A percentile compares a stretch with the other conserved stretches of the same genome.
phyloP scores from a whole-genome alignment of 1,140 invertebrate genomes.

The Phortica variegata region DNA sequence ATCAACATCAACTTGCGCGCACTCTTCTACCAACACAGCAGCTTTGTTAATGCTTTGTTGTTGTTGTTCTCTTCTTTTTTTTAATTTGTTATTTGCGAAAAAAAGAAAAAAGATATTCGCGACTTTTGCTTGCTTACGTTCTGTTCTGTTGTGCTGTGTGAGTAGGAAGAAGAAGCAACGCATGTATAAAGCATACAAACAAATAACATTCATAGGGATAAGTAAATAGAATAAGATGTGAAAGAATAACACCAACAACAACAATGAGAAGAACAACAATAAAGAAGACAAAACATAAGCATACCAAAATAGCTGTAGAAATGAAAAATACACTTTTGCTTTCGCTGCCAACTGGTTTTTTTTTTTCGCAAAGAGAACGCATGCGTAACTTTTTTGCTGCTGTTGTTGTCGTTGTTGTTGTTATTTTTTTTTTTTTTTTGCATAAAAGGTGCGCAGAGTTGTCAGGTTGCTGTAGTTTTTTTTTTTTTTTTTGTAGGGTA shows the following conservation, averaged over 20 bases:
- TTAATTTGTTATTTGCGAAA: constrained; percentile 34
- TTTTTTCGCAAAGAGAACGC: constrained; percentile 27
- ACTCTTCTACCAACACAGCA: constrained; percentile 1
- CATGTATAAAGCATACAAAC: constrained; percentile 20
- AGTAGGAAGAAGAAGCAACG: no score
- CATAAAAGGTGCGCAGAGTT: constrained; percentile 22
- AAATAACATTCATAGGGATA: constrained; percentile 10
- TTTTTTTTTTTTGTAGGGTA: constrained; percentile 13
- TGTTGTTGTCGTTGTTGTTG: background rate
- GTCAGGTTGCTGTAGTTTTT: constrained; percentile 2
- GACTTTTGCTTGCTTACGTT: no score
- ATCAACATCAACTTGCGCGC: no score
- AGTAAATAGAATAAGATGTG: constrained; percentile 5
- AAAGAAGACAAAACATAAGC: constrained; percentile 30
- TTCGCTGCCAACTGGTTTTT: constrained; percentile 51
- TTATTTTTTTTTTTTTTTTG: constrained; percentile 3
- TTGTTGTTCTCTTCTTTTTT: constrained; percentile 7
- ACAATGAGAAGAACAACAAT: constrained; percentile 17
- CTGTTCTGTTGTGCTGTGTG: constrained; percentile 21
- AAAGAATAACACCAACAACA: constrained; percentile 17
- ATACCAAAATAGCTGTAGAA: no score
- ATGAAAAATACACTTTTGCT: constrained; percentile 56
- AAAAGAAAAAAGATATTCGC: no score
- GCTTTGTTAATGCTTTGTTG: constrained; percentile 13
- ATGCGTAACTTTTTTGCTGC: constrained; percentile 32